phyloP scores from a whole-genome alignment of 1,140 invertebrate species.

The Anadara kagoshimensis region DNA sequence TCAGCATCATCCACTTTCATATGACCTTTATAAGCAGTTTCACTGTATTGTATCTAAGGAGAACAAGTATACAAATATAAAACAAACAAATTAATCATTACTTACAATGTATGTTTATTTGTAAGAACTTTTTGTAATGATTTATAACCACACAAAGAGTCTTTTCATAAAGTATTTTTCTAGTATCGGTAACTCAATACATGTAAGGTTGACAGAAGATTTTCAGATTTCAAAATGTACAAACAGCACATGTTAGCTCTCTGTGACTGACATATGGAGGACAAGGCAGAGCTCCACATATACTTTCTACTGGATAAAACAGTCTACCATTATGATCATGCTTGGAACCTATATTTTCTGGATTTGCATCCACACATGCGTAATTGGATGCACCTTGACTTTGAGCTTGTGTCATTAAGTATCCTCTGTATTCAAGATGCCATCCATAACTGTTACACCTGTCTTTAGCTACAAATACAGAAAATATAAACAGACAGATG shows the following conservation, averaged over 20 bases:
- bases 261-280: conserved; percentile 13
- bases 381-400: not conserved
- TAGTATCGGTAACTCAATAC: too few species aligned
- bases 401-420: not conserved
- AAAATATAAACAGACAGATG: not conserved
- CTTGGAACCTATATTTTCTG: conserved; percentile 19
- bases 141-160: too few species aligned
- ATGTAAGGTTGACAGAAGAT: too few species aligned
- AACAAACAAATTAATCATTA: too few species aligned
- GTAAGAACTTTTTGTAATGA: too few species aligned
- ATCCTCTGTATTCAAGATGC: conserved; percentile 7
- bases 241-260: conserved; percentile 30
- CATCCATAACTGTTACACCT: conserved; percentile 6
- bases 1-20: too few species aligned
- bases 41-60: too few species aligned
- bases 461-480: conserved; percentile 17
- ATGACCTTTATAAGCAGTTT: too few species aligned
- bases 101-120: too few species aligned
- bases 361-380: conserved; percentile 6
- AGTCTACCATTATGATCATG: conserved; percentile 22
- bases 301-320: conserved; percentile 17
- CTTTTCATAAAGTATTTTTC: too few species aligned
- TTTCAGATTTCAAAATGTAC: not conserved
- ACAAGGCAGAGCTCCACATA: conserved; percentile 37
- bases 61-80: too few species aligned